Base-by-base conservation (phyloP, 2,113 vertebrate genomes). In the Passerina amoena region DNA sequence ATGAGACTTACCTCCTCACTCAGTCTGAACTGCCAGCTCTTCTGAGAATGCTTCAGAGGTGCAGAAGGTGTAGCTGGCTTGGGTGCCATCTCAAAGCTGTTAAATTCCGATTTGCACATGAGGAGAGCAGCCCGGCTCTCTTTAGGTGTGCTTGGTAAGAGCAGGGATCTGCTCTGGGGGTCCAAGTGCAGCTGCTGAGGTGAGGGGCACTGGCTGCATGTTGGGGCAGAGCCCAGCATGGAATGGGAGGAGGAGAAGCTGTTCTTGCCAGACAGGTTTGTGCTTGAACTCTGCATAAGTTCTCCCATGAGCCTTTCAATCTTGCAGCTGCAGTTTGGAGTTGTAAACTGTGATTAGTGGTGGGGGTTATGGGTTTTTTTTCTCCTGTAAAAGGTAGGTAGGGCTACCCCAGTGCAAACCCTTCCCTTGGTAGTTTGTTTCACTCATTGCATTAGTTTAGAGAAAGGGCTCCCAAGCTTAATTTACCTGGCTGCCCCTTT, bases 21-120 rank as follows among this genome's bases (percentile, higher is more conserved):
- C 17, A 20, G 13, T 38, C 48, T 69, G 4, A 83, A 17, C 35
- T 59, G 59, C 72, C 27, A 60, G 33, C 23, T 88, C 59, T 64
- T 42, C 73, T 82, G 70, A 42, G 35, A 85, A 10, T 25, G 35
- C 38, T 79, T 63, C 42, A n/a, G 51, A 75, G 37, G 5, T 30
- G 9, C 35, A 48, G n/a, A 22, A 11, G 6, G 1, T 6, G 40
- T 47, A 40, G 53, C 79, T 79, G 31, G 5, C 83, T 71, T 6
- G 10, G 40, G 37, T 53, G 48, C 53, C 31, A 9, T 69, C 48
- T 81, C 35, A n/a, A 30, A 76, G 22, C 71, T 28, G 23, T 14
- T 31, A 14, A 61, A 38, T 19, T 40, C 5, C 1, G 2, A 48
- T 22, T 42, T 48, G 31, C 10, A 2, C 0, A 0, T 0, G 11